Evolutionary conservation across 2,113 vertebrate species (phyloP).

Genomic region (Sebastes schlegelii): DNA sequence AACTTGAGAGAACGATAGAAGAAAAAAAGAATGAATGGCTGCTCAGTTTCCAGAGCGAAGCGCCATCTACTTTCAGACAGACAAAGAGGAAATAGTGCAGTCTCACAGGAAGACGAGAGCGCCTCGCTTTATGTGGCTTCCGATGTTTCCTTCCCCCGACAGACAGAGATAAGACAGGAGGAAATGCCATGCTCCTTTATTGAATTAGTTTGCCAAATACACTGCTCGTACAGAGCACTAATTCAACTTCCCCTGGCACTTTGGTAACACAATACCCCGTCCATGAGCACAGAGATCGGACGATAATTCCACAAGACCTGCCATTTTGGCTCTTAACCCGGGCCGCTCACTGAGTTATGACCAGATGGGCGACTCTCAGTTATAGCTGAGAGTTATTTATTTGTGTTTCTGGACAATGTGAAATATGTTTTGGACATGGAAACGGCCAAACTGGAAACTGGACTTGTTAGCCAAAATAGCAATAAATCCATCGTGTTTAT

Average conservation of each 20-base stretch:
- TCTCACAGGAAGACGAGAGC: constrained; percentile 34
- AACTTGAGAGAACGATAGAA: constrained; percentile 9
- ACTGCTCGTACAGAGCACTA: constrained; percentile 35
- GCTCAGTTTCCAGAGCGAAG: constrained; percentile 21
- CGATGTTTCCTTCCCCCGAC: constrained; percentile 33
- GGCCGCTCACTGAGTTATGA: constrained; percentile 25
- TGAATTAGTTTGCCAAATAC: constrained; percentile 56
- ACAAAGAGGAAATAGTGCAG: constrained; percentile 39
- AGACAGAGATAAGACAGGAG: constrained; percentile 61
- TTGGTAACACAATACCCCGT: constrained; percentile 40
- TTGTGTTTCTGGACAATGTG: constrained; percentile 22
- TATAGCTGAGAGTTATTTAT: constrained; percentile 42
- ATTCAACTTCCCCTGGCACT: constrained; percentile 47
- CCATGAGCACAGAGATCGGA: neutral
- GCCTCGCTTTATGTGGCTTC: constrained; percentile 27
- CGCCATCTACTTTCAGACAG: constrained; percentile 6
- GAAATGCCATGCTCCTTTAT: constrained; percentile 62
- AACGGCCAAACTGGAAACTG: constrained; percentile 37
- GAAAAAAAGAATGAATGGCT: neutral
- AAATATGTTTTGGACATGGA: constrained; percentile 22
- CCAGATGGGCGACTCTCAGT: constrained; percentile 12
- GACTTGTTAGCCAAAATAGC: constrained; percentile 18
- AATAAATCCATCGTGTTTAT: constrained; percentile 23
- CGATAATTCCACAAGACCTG: constrained; percentile 27
- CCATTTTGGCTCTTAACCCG: constrained; percentile 34